Percentiles rank a stretch among this genome's conserved stretches.
These are phyloP conservation scores for Torymus aiolomorphi DNA, from an alignment of 2,888 invertebrate genomes.

Conservation along the genomic window DNA sequence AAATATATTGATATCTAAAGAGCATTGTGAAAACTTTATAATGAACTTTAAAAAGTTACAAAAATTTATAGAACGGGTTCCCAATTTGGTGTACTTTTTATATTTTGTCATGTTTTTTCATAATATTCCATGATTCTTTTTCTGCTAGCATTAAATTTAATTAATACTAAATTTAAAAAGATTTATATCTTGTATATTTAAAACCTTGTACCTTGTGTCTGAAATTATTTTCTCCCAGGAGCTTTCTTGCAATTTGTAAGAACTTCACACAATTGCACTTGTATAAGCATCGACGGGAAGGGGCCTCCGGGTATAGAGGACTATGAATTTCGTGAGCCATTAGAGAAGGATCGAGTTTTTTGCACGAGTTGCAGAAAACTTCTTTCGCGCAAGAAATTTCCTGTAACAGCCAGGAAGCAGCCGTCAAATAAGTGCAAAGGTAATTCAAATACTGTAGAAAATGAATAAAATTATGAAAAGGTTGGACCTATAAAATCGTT, in stretches of 20 bases:
- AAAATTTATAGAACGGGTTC: too few species aligned
- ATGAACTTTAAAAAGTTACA: too few species aligned
- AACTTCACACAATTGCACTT: conserved; percentile 66
- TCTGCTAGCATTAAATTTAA: too few species aligned
- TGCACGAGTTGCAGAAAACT: conserved; percentile 68
- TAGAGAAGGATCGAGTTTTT: conserved; percentile 62
- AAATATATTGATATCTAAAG: too few species aligned
- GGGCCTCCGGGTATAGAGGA: conserved; percentile 8
- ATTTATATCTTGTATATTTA: too few species aligned
- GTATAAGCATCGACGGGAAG: conserved; percentile 55
- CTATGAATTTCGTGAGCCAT: conserved; percentile 64
- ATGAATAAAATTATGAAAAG: too few species aligned
- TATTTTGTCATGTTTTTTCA: too few species aligned
- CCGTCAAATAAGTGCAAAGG: conserved; percentile 67
- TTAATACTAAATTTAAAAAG: too few species aligned
- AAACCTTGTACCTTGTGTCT: not conserved
- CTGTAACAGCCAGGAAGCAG: conserved; percentile 65
- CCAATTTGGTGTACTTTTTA: too few species aligned
- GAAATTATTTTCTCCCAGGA: conserved; percentile 56
- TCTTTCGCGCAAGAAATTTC: conserved; percentile 64
- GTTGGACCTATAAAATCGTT: too few species aligned
- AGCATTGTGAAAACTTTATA: too few species aligned
- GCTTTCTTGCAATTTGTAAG: conserved; percentile 66
- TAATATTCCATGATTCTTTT: too few species aligned
- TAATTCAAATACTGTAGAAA: conserved; percentile 53